Percentiles rank a stretch among this genome's conserved stretches.
These are phyloP conservation scores for Jacana jacana DNA, from an alignment of 2,113 vertebrate genomes.

Conservation along the genomic window DNA sequence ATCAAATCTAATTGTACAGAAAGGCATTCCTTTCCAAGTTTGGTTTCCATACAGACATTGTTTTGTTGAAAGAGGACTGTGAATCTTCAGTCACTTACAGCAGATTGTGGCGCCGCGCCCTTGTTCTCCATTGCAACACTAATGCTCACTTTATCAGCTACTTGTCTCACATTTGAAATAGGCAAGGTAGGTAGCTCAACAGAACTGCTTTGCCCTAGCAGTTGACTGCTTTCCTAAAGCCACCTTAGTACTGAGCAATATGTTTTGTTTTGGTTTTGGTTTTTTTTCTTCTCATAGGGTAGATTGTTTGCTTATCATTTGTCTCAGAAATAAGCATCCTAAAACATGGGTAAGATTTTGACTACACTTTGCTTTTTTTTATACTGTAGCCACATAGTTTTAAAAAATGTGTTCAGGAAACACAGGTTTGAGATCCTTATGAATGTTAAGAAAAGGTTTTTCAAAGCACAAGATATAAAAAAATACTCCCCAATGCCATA, in stretches of 20 bases:
- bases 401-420: not conserved
- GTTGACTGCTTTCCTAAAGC: not conserved
- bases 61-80: not conserved
- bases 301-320: not conserved
- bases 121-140: not conserved
- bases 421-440: not conserved
- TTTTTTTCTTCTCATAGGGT: not conserved
- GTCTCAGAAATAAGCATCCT: not conserved
- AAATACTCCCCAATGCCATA: not conserved
- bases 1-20: not conserved
- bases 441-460: not conserved
- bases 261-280: too few species aligned
- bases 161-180: not conserved
- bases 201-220: not conserved
- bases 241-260: not conserved
- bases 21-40: not conserved
- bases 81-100: not conserved
- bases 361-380: not conserved
- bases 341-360: not conserved
- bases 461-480: not conserved
- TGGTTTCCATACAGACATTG: not conserved
- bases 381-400: not conserved
- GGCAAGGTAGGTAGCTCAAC: not conserved
- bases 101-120: not conserved
- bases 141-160: not conserved